These are phyloP conservation scores for Mayetiola destructor DNA, from an alignment of 2,888 invertebrate genomes.

Conservation along the genomic window DNA sequence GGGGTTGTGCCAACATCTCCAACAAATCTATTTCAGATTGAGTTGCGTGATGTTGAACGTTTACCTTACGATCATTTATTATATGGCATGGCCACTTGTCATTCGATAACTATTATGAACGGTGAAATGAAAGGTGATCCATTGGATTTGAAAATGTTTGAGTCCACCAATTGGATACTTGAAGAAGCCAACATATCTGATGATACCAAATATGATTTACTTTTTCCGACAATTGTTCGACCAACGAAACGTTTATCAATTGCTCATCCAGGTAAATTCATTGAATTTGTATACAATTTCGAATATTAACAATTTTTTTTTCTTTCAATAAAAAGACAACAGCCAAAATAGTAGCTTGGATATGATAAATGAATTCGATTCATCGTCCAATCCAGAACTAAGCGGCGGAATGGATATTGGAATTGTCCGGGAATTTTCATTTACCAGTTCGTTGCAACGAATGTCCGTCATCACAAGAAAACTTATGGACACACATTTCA, in stretches of 20 bases:
- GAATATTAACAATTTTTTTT: no score
- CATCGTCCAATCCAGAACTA: not conserved
- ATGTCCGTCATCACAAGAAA: slow-evolving; percentile 78
- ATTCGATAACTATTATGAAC: slow-evolving; percentile 82
- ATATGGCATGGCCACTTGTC: slow-evolving; percentile 75
- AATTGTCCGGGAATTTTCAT: slow-evolving; percentile 73
- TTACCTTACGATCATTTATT: slow-evolving; percentile 35
- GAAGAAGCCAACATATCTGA: slow-evolving; percentile 80
- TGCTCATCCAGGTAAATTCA: not conserved
- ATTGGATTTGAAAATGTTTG: slow-evolving; percentile 88
- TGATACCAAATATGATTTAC: slow-evolving; percentile 67
- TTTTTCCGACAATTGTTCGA: slow-evolving; percentile 74
- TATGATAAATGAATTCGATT: not conserved
- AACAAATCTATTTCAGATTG: slow-evolving; percentile 36
- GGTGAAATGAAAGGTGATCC: slow-evolving; percentile 85
- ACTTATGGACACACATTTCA: slow-evolving; percentile 55
- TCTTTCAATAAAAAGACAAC: no score
- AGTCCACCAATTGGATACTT: slow-evolving; percentile 79
- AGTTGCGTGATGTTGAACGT: slow-evolving; percentile 36
- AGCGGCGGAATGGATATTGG: slow-evolving; percentile 45
- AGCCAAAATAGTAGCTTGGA: not conserved
- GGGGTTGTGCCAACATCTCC: slow-evolving; percentile 59
- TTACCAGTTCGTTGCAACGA: slow-evolving; percentile 73
- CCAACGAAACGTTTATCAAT: slow-evolving; percentile 38
- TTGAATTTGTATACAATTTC: not conserved